A percentile compares a stretch with the other conserved stretches of the same genome.
These are phyloP conservation scores for Microplitis demolitor DNA, from an alignment of 1,140 invertebrate genomes.

Conservation along the genomic window DNA sequence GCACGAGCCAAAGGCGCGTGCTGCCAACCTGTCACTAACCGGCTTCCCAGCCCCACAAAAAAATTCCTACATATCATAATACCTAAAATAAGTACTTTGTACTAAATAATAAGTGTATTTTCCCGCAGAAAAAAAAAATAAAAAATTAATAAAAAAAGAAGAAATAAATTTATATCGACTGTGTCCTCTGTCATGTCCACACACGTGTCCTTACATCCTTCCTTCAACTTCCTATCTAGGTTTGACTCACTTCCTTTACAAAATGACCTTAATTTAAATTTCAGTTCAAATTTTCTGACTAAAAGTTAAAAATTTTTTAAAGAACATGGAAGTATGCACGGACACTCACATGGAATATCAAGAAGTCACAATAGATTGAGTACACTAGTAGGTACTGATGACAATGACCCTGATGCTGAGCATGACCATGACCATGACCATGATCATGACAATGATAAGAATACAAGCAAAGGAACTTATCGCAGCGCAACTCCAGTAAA, in stretches of 20 bases:
- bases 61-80: too few relatives aligned
- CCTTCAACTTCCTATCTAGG: conserved; percentile 28
- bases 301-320: not conserved
- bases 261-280: too few relatives aligned
- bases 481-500: conserved; percentile 52
- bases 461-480: conserved; percentile 64
- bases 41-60: too few relatives aligned
- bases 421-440: conserved; percentile 74
- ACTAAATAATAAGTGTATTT: too few relatives aligned
- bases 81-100: too few relatives aligned
- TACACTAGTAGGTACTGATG: conserved; percentile 72
- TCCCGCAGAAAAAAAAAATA: not conserved
- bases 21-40: too few relatives aligned
- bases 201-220: conserved; percentile 9
- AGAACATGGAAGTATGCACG: conserved; percentile 77
- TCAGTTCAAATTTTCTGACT: too few relatives aligned
- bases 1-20: too few relatives aligned
- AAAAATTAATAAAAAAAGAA: not conserved
- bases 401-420: conserved; percentile 74
- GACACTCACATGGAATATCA: conserved; percentile 73
- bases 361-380: conserved; percentile 67
- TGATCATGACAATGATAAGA: conserved; percentile 49
- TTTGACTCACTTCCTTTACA: not conserved
- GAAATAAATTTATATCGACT: not conserved
- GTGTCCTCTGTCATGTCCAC: not conserved